Conservation (phyloP, 2,113 vertebrate genomes). For the Hydrolagus affinis region DNA sequence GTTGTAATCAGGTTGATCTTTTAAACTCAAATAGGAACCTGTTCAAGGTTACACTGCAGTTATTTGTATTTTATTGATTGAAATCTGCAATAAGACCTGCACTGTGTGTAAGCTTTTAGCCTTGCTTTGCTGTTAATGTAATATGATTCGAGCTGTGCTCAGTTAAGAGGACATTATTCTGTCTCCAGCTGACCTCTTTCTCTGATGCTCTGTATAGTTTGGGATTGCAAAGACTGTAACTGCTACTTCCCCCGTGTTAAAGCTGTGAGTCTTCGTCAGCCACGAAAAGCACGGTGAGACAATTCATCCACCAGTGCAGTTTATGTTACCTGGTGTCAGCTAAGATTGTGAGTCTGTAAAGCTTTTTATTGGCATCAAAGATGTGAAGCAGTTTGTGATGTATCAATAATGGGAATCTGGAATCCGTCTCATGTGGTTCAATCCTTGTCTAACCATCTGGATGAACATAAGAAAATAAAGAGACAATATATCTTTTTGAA, state of each 20-base stretch:
- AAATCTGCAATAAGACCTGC: not conserved
- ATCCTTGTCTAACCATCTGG: not conserved
- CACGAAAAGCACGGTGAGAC: not conserved
- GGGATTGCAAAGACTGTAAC: not conserved
- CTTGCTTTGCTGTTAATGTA: not conserved
- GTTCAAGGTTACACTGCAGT: constrained; percentile 22
- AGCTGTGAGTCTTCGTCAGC: not conserved
- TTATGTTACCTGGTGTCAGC: not conserved
- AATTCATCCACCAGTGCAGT: not conserved
- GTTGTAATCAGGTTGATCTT: constrained; percentile 11
- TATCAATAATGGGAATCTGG: not conserved
- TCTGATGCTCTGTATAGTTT: constrained; percentile 3
- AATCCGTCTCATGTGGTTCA: not conserved
- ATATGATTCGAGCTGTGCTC: not conserved
- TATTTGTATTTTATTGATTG: constrained; percentile 5
- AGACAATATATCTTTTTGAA: constrained; percentile 10
- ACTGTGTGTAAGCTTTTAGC: not conserved
- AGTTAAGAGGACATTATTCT: constrained; percentile 13
- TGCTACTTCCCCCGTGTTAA: not conserved
- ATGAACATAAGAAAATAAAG: not conserved
- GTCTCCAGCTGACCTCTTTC: not conserved
- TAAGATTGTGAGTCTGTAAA: not conserved
- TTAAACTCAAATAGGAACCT: constrained; percentile 16
- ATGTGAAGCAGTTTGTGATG: not conserved
- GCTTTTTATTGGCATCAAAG: not conserved